Conservation (phyloP, 2,113 vertebrate species). For the Takifugu bimaculatus region DNA sequence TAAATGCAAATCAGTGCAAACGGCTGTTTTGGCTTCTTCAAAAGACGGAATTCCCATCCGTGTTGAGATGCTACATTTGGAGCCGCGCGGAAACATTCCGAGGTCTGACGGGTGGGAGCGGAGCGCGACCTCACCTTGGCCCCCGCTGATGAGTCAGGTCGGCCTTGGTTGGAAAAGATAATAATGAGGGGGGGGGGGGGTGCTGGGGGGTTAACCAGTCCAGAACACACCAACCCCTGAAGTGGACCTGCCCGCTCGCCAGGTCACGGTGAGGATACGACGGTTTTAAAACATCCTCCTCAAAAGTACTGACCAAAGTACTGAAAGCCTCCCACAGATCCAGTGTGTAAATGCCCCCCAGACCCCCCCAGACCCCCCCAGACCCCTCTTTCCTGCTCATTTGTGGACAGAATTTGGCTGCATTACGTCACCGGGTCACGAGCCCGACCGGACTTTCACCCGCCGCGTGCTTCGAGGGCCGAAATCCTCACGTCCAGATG, state of each 20-base stretch:
- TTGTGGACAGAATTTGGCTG: too few species aligned
- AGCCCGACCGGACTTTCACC: too few species aligned
- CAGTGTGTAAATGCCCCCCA: too few species aligned
- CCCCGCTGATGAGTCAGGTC: slow-evolving; percentile 52
- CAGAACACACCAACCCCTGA: neutral
- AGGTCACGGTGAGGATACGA: too few species aligned
- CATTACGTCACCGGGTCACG: too few species aligned
- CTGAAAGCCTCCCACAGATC: too few species aligned
- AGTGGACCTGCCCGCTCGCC: too few species aligned
- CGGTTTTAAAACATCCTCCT: too few species aligned
- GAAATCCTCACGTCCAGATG: slow-evolving; percentile 34
- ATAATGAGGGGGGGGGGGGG: slow-evolving; percentile 27
- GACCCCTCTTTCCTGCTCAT: too few species aligned
- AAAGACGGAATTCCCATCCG: slow-evolving; percentile 32
- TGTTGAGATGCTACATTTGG: slow-evolving; percentile 3
- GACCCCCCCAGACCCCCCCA: too few species aligned
- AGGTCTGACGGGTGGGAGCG: slow-evolving; percentile 14
- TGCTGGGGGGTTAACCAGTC: neutral
- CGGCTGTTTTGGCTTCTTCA: slow-evolving; percentile 41
- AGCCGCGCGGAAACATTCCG: slow-evolving; percentile 5
- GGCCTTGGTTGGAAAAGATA: slow-evolving; percentile 55
- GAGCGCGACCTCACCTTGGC: slow-evolving; percentile 50
- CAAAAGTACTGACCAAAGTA: too few species aligned
- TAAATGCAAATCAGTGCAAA: slow-evolving; percentile 13
- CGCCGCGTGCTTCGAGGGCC: too few species aligned